Conservation (phyloP, 1,140 invertebrate genomes). For the Spodoptera litura region DNA sequence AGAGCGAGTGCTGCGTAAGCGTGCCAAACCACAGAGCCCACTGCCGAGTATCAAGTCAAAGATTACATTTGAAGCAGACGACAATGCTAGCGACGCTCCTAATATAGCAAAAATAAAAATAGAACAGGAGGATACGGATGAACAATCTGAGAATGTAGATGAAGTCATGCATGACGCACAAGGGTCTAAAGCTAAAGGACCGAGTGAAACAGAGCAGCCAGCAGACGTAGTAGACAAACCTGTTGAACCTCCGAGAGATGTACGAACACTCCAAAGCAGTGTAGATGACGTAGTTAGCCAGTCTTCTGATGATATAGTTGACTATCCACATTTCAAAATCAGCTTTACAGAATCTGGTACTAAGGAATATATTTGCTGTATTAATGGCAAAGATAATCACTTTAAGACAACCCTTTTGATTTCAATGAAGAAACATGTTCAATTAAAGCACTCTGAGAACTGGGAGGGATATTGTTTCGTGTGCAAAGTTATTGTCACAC, state of each 20-base stretch:
- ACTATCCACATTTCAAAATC: constrained; percentile 78
- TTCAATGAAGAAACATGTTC: constrained; percentile 79
- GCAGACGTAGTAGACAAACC: background rate
- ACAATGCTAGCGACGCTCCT: constrained; percentile 49
- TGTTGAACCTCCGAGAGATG: background rate
- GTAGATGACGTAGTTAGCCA: background rate
- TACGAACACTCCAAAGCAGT: background rate
- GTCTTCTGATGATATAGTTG: constrained; percentile 63
- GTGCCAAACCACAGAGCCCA: too few species aligned
- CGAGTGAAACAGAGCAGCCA: background rate
- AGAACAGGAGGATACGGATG: constrained; percentile 41
- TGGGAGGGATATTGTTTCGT: constrained; percentile 81
- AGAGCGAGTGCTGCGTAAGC: background rate
- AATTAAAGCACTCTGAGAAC: constrained; percentile 72
- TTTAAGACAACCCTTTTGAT: constrained; percentile 75
- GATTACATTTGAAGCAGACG: constrained; percentile 74
- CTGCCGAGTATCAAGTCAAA: constrained; percentile 65
- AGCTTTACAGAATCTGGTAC: constrained; percentile 60
- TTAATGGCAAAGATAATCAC: constrained; percentile 71
- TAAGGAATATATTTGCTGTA: constrained; percentile 79
- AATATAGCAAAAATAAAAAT: constrained; percentile 52
- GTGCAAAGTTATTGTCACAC: constrained; percentile 79
- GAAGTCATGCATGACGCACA: constrained; percentile 8
- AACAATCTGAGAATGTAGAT: constrained; percentile 18
- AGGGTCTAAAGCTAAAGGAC: too few species aligned